These are phyloP conservation scores for Oophaga pumilio DNA, from an alignment of 2,113 vertebrate species.

Conservation along the genomic window DNA sequence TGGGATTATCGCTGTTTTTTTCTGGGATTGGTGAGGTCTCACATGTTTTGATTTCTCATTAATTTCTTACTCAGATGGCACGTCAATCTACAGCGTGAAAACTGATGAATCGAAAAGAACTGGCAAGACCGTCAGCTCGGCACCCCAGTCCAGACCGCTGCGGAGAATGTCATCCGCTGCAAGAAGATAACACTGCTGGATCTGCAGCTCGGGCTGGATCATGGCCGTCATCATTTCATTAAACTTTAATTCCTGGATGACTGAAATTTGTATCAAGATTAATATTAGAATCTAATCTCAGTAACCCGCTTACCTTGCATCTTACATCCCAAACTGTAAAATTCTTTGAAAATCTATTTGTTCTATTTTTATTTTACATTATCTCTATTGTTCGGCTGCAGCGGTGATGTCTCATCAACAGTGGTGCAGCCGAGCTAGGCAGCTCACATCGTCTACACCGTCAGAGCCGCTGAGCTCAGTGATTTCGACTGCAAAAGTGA, in stretches of 20 bases:
- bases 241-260: not conserved
- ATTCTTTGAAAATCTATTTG: not conserved
- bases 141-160: constrained; percentile 41
- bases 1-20: not conserved
- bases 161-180: constrained; percentile 48
- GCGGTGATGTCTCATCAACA: no score
- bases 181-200: constrained; percentile 13
- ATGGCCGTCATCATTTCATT: not conserved
- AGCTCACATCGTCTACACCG: no score
- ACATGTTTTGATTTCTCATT: not conserved
- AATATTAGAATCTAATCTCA: not conserved
- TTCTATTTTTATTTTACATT: not conserved
- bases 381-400: no score
- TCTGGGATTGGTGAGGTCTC: not conserved
- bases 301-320: not conserved
- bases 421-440: no score
- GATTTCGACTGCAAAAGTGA: no score
- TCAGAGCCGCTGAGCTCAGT: no score
- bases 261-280: not conserved
- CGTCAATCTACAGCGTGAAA: constrained; percentile 34
- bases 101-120: constrained; percentile 40
- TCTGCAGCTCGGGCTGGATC: not conserved
- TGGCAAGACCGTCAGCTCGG: constrained; percentile 43
- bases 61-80: constrained; percentile 55
- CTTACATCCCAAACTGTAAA: not conserved